Conservation (phyloP, 2,888 invertebrate genomes). For the Neoitamus cyanurus region DNA sequence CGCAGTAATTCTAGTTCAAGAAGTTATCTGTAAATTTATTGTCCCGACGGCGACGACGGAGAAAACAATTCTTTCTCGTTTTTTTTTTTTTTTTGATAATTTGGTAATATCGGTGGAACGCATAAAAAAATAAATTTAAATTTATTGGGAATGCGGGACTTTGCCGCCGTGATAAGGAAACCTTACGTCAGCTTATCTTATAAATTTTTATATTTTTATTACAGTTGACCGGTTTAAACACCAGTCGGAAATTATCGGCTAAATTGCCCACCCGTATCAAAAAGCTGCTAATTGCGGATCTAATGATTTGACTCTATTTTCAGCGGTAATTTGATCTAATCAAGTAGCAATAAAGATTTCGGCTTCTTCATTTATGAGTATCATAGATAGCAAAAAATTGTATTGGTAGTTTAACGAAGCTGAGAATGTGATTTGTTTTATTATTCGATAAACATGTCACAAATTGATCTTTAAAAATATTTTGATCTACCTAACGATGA, state of each 20-base stretch:
- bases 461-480: too few relatives aligned
- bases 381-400: too few relatives aligned
- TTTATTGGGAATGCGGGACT: neutral
- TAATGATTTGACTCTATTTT: neutral
- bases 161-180: neutral
- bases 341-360: neutral
- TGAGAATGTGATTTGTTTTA: too few relatives aligned
- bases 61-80: neutral
- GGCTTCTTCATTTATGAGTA: neutral
- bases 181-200: neutral
- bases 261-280: neutral
- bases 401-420: too few relatives aligned
- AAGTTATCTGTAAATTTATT: neutral
- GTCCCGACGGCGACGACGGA: neutral
- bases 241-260: neutral
- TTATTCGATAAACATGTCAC: too few relatives aligned
- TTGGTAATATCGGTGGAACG: neutral
- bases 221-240: neutral
- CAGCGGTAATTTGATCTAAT: neutral
- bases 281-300: neutral
- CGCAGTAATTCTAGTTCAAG: neutral
- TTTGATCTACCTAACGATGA: too few relatives aligned
- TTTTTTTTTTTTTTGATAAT: neutral
- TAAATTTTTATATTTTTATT: neutral
- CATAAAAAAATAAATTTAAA: neutral